A percentile compares a stretch with the other conserved stretches of the same genome.
These are phyloP conservation scores for Oscheius sp. DNA, from an alignment of 1,140 invertebrate genomes.

Conservation along the genomic window DNA sequence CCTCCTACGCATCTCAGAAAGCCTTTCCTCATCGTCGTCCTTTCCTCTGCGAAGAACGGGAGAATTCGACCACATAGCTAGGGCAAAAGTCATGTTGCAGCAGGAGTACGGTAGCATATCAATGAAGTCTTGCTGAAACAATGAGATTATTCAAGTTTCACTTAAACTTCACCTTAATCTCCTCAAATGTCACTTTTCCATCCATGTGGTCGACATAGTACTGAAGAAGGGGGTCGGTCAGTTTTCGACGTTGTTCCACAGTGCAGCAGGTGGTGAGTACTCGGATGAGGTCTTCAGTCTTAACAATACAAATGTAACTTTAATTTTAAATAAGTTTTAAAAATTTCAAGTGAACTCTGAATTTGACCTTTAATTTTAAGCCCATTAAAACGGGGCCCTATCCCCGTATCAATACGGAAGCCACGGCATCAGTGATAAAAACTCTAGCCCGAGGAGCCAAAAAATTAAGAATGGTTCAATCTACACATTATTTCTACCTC, in stretches of 20 bases:
- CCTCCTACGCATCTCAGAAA: background rate
- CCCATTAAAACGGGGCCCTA: too few species aligned
- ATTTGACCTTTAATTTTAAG: too few species aligned
- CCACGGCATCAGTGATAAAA: too few species aligned
- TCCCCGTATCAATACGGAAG: too few species aligned
- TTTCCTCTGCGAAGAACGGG: background rate
- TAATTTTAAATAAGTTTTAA: too few species aligned
- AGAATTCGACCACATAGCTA: background rate
- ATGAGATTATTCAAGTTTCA: background rate
- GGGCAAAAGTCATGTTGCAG: background rate
- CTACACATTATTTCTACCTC: too few species aligned
- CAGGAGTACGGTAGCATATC: background rate
- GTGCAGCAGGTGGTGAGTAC: background rate
- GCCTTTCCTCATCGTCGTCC: conserved; percentile 3
- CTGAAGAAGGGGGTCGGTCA: background rate
- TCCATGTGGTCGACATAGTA: background rate
- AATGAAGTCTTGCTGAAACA: background rate
- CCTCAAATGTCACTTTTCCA: background rate
- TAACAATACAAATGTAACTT: background rate
- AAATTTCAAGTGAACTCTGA: too few species aligned
- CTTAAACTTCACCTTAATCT: background rate
- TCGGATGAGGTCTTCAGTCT: background rate
- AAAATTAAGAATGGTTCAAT: too few species aligned
- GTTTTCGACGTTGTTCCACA: background rate
- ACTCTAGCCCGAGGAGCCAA: too few species aligned